Base-by-base conservation (phyloP, 1,140 invertebrate genomes). In the Drosophila nikananu region DNA sequence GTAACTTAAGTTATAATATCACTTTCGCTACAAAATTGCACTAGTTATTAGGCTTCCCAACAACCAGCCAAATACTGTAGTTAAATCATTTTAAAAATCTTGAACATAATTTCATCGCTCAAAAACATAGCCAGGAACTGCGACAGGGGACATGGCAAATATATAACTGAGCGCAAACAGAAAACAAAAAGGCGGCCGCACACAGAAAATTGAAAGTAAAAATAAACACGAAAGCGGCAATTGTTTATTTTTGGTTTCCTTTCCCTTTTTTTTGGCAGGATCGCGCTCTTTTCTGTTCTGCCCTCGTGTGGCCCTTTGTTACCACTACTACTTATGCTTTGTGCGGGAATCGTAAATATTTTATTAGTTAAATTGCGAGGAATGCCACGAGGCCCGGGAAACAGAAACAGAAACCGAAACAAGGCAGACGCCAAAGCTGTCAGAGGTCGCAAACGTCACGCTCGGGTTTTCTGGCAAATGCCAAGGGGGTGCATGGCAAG, bases 341-440 rank as follows among this genome's bases (percentile, higher is more conserved):
- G 23, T 39, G 65, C 52, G 76, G 48, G 67, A 57, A 79, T 79
- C 70, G 77, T 80, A 80, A 80, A 80, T 80, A 80, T 80, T 80
- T 80, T 80, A 80, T 80, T 80, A 80, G 77, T 79, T 79, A 77
- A 80, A 73, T 80, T 79, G 79, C 77, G 19, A 35, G 54, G 39
- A 73, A 73, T 37, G 76, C 67, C 48, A 59, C 68, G 49, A 57
- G 60, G 76, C 49, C 15, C 65, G 27, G 48, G 23, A 49, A 49
- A 27, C 23, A 66, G 52, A 57, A 62, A 57, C 35, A 42, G 23
- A 49, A 49, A 27, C 23, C 62, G 52, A 57, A 62, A 57, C 35
- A 42, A 35, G 54, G 44, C 48, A 52, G 48, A 70, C 10, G 64
- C 73, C 51, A 78, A 80, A 80, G 77, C 77, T 66, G 57, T 49